Percentiles rank a stretch among this genome's conserved stretches.
Evolutionary conservation across 2,113 vertebrate genomes (phyloP).

Genomic region (Tragelaphus buxtoni): DNA sequence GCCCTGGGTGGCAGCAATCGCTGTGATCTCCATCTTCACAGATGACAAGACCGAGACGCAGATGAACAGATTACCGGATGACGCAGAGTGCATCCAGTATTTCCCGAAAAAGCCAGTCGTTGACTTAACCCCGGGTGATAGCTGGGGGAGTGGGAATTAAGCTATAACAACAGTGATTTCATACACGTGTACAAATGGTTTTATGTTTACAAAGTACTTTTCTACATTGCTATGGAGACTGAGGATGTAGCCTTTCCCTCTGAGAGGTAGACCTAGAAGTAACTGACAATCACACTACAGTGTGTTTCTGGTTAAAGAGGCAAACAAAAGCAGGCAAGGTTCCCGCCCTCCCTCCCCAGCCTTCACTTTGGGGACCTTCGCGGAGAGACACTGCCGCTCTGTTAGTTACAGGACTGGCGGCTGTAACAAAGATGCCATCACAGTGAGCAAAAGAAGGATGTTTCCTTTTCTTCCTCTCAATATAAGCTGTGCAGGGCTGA

Average conservation of each 20-base stretch:
- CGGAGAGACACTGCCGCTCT: fast-evolving
- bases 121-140: background rate
- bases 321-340: fast-evolving
- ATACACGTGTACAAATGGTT: background rate
- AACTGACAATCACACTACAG: background rate
- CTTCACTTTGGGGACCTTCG: fast-evolving
- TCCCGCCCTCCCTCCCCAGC: too few species aligned
- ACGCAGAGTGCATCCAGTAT: fast-evolving
- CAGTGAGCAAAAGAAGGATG: fast-evolving
- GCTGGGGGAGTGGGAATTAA: background rate
- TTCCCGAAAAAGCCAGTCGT: background rate
- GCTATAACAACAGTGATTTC: fast-evolving
- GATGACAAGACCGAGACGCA: fast-evolving
- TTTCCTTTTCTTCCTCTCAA: background rate
- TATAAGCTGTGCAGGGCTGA: fast-evolving
- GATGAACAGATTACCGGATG: background rate
- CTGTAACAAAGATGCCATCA: background rate
- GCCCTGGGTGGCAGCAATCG: background rate
- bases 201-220: background rate
- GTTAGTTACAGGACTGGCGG: background rate
- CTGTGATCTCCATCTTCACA: fast-evolving
- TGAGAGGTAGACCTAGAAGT: background rate
- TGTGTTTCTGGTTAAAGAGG: background rate
- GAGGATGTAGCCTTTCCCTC: background rate
- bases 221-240: constrained; percentile 33